Base-by-base conservation (phyloP, 2,797 vertebrate species). In the Ctenopoma multispine region DNA sequence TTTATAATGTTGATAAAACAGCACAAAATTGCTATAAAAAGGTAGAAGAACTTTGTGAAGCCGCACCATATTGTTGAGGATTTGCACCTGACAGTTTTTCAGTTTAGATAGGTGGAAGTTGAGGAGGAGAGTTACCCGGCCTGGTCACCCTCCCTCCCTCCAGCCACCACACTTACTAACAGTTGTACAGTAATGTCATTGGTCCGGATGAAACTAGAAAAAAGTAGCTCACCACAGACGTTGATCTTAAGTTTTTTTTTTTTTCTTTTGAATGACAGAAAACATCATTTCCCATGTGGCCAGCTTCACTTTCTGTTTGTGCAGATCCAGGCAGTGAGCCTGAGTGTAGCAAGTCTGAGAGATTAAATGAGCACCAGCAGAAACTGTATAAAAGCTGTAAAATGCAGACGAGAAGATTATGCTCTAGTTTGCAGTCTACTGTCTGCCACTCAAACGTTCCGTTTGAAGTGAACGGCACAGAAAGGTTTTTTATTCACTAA, bases 301-400 rank as follows among this genome's bases (percentile, higher is more conserved):
- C 89, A 90, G 93, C 92, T 92, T 86, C 38, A 84, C 82, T 78
- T 78, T 92, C 90, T 81, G 92, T 92, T 92, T 90, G 93, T 93
- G 93, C 92, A 78, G 84, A 86, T 85, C 85, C 90, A 89, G 93
- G 92, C 81, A 75, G 86, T 38, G 70, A 83, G 92, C 80, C 90
- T 83, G 88, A 73, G 87, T 65, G 76, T 68, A 66, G 90, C 91
- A 89, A 95, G 93, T 93, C 94, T 85, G 85, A 93, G 90, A 89
- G 84, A 92, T 91, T 92, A 91, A 93, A 86, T 92, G 92, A 98
- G 96, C 97, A 97, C 96, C 96, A 96, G 94, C 93, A 94, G 83
- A 87, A 93, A 90, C 92, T 72, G 94, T 95, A 94, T 80, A 93
- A 93, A 93, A 93, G 84, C 89, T 90, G 88, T 90, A 87, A 89